A percentile compares a stretch with the other conserved stretches of the same genome.
phyloP scores from a whole-genome alignment of 37 sponge, comb jelly and placozoan species.

The Hexactinellida sp. region DNA sequence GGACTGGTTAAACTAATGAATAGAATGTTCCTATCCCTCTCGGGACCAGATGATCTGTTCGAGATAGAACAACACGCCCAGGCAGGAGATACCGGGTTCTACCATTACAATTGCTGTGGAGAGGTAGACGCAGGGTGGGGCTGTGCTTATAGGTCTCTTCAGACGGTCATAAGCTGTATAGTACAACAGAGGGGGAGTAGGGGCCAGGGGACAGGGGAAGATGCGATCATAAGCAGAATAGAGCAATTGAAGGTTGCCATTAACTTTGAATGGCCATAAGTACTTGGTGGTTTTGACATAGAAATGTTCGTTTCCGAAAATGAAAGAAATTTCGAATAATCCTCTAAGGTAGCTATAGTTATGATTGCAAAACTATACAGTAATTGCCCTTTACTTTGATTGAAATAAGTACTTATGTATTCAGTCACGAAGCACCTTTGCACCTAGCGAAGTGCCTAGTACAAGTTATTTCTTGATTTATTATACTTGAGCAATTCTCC shows the following conservation, averaged over 20 bases:
- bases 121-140: background rate
- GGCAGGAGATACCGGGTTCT: background rate
- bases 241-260: background rate
- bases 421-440: no score
- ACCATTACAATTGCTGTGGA: slow-evolving; percentile 4
- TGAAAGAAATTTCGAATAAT: no score
- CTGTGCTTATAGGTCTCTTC: background rate
- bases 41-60: background rate
- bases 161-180: background rate
- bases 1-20: background rate
- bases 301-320: no score
- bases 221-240: background rate
- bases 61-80: background rate
- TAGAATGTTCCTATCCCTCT: background rate
- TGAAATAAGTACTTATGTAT: no score
- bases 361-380: no score
- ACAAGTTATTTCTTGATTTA: no score
- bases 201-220: background rate
- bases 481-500: no score
- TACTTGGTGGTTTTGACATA: no score
- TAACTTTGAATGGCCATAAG: no score
- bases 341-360: no score
- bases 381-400: no score
- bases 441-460: no score
- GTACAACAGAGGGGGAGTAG: background rate